Base-by-base conservation (phyloP, 1,140 invertebrate genomes). In the Rhyacophila brunnea region DNA sequence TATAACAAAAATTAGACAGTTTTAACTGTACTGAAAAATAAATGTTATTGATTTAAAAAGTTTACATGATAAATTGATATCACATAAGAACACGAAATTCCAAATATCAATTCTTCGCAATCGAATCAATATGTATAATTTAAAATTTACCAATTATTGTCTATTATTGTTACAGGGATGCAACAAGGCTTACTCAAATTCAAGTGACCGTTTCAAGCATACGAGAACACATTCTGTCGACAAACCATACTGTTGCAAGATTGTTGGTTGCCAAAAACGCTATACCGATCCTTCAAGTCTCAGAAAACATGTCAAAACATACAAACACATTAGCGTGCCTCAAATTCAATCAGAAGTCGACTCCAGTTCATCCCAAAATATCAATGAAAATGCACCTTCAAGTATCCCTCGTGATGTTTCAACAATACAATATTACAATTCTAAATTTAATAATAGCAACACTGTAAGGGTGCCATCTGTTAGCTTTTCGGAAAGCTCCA, bases 231-330 rank as follows among this genome's bases (percentile, higher is more conserved):
- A 95, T 72, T 86, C 88, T 3, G 89, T 92, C 19, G 90, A 93
- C 67, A 90, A 91, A 66, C 89, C 91, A 0, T 86, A 87, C 83
- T 89, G 79, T 66, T 94, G 91, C 73, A 91, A 92, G 73, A 85
- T 92, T 2, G 83, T 87, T 0, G 91, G 91, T 1, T 94, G 92
- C 70, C 85, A 85, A 32, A 94, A 94, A 70, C 81, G 89, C 6
- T 95, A 94, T 78, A 94, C 92, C 1, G 92, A 95, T 68, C 92
- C 92, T 6, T 93, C 91, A 34, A 93, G 91, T 4, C 74, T 94
- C 7, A 74, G 92, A 28, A 95, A 95, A 69, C 92, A 95, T 68
- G 88, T 91, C 1, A 92, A 92, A 69, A 92, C 90, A 0, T 92
- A 91, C 70, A 87, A 90, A 58, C 90, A 92, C 69, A 19, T 49